Evolutionary conservation across 2,113 vertebrate genomes (phyloP).

Genomic region (Carassius gibelio): DNA sequence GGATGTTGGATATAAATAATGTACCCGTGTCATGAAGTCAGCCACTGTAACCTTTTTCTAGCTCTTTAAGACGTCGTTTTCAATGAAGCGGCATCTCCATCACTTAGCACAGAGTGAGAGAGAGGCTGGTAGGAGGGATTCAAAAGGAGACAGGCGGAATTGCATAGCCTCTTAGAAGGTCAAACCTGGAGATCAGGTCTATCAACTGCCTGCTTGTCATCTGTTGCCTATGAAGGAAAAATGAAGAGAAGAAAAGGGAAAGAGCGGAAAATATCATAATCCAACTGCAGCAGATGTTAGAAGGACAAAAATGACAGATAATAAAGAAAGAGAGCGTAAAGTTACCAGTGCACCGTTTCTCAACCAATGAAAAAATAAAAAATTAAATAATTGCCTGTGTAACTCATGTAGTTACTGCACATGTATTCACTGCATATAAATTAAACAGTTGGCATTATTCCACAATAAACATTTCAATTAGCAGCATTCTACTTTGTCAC

Average conservation of each 20-base stretch:
- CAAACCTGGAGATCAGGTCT: conserved; percentile 55
- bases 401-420: neutral
- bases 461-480: neutral
- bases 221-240: conserved; percentile 32
- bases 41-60: conserved; percentile 63
- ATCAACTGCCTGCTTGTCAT: conserved; percentile 50
- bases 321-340: conserved; percentile 9
- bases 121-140: conserved; percentile 9
- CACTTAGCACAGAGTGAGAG: conserved; percentile 53
- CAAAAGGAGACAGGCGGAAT: conserved; percentile 3
- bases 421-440: neutral
- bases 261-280: conserved; percentile 32
- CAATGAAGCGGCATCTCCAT: conserved; percentile 66
- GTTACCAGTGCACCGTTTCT: neutral
- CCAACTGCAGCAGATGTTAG: conserved; percentile 50
- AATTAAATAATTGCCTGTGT: neutral
- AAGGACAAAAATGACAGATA: conserved; percentile 42
- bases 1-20: conserved; percentile 62
- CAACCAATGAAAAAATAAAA: neutral
- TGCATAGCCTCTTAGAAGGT: conserved; percentile 55
- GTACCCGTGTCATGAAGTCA: conserved; percentile 58
- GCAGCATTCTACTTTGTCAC: neutral
- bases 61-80: conserved; percentile 65
- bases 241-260: conserved; percentile 33
- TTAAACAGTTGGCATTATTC: neutral